Percentiles rank a stretch among this genome's conserved stretches.
These are phyloP conservation scores for Lepidocyrtinus sp. DNA, from an alignment of 2,888 invertebrate genomes.

Conservation along the genomic window DNA sequence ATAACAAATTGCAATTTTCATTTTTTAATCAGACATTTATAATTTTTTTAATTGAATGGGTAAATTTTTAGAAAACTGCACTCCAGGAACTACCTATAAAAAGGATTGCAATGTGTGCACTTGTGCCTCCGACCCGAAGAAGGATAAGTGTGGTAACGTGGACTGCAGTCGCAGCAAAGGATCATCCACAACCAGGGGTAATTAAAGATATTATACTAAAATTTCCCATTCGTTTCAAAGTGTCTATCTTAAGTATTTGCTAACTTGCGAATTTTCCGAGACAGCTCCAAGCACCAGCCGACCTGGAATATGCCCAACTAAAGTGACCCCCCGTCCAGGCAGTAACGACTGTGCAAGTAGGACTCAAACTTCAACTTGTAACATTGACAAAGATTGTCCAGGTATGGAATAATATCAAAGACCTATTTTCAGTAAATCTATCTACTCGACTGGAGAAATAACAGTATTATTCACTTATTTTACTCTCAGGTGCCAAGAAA, in stretches of 20 bases:
- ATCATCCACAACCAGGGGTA: constrained; percentile 55
- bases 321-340: constrained; percentile 66
- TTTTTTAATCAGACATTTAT: neutral
- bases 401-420: constrained; percentile 50
- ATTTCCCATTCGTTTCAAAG: neutral
- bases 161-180: constrained; percentile 59
- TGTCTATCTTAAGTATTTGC: neutral
- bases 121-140: constrained; percentile 56
- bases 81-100: constrained; percentile 62
- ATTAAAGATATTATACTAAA: neutral
- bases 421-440: too few species aligned
- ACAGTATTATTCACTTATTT: too few species aligned
- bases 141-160: constrained; percentile 64
- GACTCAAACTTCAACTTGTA: constrained; percentile 56
- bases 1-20: neutral
- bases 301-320: constrained; percentile 67
- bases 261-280: neutral
- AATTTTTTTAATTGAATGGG: neutral
- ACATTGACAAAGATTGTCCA: constrained; percentile 63
- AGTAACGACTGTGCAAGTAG: constrained; percentile 60
- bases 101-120: constrained; percentile 68
- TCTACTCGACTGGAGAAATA: too few species aligned
- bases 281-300: constrained; percentile 58
- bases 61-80: constrained; percentile 58
- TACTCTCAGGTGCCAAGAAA: constrained; percentile 66